Conservation (phyloP, 2,797 vertebrate species). For the Chloroceryle inda region DNA sequence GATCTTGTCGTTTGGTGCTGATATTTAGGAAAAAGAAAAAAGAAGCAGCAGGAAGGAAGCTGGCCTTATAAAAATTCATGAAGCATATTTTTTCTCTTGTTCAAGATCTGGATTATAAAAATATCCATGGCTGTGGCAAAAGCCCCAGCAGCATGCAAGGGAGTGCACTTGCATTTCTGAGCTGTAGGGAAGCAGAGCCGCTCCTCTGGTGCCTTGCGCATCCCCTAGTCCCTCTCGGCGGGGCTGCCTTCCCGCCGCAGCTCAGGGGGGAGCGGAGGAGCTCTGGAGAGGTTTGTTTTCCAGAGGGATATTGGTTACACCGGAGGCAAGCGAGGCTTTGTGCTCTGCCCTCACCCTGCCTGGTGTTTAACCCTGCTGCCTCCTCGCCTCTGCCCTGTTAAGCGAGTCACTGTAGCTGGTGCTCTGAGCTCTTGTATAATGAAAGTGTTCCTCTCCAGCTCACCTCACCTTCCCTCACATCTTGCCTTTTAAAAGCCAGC, state of each 20-base stretch:
- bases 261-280: neutral
- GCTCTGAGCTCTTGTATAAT: neutral
- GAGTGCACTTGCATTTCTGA: neutral
- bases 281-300: neutral
- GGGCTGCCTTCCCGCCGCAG: neutral
- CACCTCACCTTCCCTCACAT: neutral
- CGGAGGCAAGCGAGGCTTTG: neutral
- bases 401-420: neutral
- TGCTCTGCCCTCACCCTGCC: neutral
- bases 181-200: neutral
- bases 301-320: neutral
- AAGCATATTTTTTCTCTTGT: neutral
- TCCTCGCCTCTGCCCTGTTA: neutral
- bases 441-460: slow-evolving; percentile 1
- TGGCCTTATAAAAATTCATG: neutral
- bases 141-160: neutral
- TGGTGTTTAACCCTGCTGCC: neutral
- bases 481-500: slow-evolving; percentile 8
- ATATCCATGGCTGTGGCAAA: neutral
- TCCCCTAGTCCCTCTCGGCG: rapidly evolving
- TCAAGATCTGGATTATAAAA: neutral
- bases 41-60: neutral
- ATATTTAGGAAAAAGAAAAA: neutral
- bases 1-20: neutral
- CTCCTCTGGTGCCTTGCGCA: neutral